Evolutionary conservation across 2,113 vertebrate genomes (phyloP).

Genomic region (Uropsilus gracilis): DNA sequence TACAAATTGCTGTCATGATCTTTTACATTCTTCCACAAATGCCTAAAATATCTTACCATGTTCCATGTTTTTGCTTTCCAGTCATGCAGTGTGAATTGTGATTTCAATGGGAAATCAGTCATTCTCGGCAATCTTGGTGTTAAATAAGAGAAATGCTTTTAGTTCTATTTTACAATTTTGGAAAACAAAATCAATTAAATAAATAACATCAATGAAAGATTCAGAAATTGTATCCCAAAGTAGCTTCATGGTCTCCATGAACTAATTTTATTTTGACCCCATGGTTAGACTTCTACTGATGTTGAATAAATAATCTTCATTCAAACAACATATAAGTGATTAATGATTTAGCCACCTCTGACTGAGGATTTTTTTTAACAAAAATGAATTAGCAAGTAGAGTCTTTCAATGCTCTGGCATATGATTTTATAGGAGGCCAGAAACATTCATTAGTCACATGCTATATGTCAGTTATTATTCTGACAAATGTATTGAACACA

Average conservation of each 20-base stretch:
- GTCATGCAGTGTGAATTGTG: not conserved
- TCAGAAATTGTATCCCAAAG: not conserved
- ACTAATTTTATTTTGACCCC: slow-evolving; percentile 21
- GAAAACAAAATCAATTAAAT: slow-evolving; percentile 21
- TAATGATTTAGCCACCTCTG: not conserved
- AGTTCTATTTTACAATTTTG: not conserved
- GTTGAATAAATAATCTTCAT: not conserved
- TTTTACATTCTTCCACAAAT: not conserved
- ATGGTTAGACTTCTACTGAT: not conserved
- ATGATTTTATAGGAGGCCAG: not conserved
- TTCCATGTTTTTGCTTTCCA: slow-evolving; percentile 47
- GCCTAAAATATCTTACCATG: not conserved
- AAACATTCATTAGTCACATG: not conserved
- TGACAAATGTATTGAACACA: no score
- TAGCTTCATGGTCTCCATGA: not conserved
- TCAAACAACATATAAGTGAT: not conserved
- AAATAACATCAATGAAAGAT: not conserved
- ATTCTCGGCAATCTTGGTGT: not conserved
- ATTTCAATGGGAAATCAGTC: not conserved
- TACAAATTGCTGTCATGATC: not conserved
- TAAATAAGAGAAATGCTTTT: not conserved
- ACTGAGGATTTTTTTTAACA: not conserved
- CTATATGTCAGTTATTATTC: not conserved
- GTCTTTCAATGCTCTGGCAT: not conserved
- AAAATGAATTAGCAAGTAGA: not conserved